A percentile compares a stretch with the other conserved stretches of the same genome.
phyloP scores from a whole-genome alignment of 2,113 vertebrate species.

The Oreochromis aureus region DNA sequence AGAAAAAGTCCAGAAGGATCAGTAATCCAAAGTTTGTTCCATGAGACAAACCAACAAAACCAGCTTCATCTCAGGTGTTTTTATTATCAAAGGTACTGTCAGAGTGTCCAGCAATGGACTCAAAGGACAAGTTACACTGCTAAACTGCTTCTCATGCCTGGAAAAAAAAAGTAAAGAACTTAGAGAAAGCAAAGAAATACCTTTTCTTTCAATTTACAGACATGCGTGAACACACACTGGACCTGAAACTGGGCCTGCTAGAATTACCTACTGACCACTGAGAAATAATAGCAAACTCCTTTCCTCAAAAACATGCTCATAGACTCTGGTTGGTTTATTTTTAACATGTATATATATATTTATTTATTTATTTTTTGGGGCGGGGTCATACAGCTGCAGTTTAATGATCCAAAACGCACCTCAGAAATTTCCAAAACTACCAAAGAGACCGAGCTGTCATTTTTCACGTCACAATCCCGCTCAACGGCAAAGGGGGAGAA shows the following conservation, averaged over 20 bases:
- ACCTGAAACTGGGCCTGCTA: neutral
- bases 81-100: neutral
- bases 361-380: too few species aligned
- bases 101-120: neutral
- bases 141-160: neutral
- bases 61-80: neutral
- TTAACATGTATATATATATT: too few species aligned
- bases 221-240: neutral
- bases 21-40: neutral
- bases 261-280: neutral
- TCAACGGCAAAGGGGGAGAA: neutral
- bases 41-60: neutral
- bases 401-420: neutral
- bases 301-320: neutral
- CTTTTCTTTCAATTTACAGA: neutral
- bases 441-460: neutral
- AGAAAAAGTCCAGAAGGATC: neutral
- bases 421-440: neutral
- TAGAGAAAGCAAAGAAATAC: neutral
- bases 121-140: neutral
- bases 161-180: neutral
- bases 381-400: neutral
- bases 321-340: neutral
- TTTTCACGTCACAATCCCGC: neutral
- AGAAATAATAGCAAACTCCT: neutral